phyloP scores from a whole-genome alignment of 2,797 vertebrate genomes.

The Monodelphis domestica region DNA sequence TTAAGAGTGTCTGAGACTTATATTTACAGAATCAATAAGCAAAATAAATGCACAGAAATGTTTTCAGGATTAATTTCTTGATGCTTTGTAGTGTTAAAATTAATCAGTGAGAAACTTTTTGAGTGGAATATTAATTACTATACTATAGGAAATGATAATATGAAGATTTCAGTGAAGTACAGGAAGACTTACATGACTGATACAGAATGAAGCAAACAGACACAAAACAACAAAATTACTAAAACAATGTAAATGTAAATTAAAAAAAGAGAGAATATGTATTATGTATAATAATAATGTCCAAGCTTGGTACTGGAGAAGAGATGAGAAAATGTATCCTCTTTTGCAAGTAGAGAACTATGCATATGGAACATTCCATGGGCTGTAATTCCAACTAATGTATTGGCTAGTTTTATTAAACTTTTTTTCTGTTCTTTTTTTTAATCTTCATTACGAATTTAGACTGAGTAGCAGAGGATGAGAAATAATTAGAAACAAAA shows the following conservation, averaged over 20 bases:
- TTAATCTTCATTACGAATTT: neutral
- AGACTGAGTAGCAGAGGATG: neutral
- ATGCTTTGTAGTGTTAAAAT: constrained; percentile 44
- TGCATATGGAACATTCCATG: neutral
- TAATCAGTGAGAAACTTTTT: neutral
- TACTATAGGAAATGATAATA: neutral
- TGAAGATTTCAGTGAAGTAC: neutral
- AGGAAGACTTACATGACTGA: neutral
- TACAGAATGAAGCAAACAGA: neutral
- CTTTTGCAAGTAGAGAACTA: neutral
- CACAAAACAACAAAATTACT: neutral
- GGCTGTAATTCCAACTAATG: neutral
- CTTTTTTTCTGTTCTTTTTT: neutral
- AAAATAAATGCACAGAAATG: constrained; percentile 21
- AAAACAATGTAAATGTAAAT: neutral
- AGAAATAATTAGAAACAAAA: neutral
- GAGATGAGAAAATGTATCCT: neutral
- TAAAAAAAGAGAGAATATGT: neutral
- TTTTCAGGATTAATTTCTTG: constrained; percentile 39
- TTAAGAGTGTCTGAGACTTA: constrained; percentile 41
- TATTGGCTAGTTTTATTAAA: neutral
- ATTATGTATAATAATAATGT: neutral
- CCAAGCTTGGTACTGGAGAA: neutral
- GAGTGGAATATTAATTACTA: neutral
- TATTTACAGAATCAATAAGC: constrained; percentile 17